Conservation (phyloP, 2,113 vertebrate species). For the Notothenia coriiceps region DNA sequence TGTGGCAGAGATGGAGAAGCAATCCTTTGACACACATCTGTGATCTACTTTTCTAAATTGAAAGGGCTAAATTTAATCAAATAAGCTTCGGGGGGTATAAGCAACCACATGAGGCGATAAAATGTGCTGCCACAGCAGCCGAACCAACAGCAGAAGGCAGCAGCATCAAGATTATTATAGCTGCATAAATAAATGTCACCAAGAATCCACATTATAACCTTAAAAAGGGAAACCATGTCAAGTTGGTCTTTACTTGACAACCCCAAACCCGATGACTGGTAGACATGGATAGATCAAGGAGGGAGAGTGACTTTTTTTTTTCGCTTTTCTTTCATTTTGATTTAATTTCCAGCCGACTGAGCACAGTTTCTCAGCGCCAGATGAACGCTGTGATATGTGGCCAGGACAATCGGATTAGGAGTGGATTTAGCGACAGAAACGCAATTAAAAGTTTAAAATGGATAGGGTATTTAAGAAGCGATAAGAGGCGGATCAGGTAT, state of each 20-base stretch:
- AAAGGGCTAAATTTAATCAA: slow-evolving; percentile 81
- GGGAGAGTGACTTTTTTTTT: background rate
- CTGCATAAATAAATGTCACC: slow-evolving; percentile 51
- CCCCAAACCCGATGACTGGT: background rate
- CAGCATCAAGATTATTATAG: slow-evolving; percentile 69
- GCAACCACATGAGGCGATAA: slow-evolving; percentile 67
- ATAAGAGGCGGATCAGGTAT: slow-evolving; percentile 75
- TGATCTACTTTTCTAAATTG: slow-evolving; percentile 79
- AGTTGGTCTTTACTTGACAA: background rate
- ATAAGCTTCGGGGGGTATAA: slow-evolving; percentile 65
- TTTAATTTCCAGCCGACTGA: slow-evolving; percentile 68
- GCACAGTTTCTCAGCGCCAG: slow-evolving; percentile 63
- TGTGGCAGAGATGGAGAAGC: slow-evolving; percentile 54
- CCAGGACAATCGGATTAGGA: slow-evolving; percentile 75
- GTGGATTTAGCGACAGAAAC: slow-evolving; percentile 74
- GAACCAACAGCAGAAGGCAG: slow-evolving; percentile 77
- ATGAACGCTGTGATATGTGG: slow-evolving; percentile 70
- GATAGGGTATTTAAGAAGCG: slow-evolving; percentile 65
- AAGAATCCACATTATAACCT: slow-evolving; percentile 25
- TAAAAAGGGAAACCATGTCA: background rate
- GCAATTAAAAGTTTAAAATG: slow-evolving; percentile 82
- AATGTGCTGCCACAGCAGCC: slow-evolving; percentile 64
- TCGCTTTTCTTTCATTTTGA: slow-evolving; percentile 25
- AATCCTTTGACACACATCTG: slow-evolving; percentile 76
- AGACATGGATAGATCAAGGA: slow-evolving; percentile 1